These are phyloP conservation scores for Mesoclemmys tuberculata DNA, from an alignment of 2,113 vertebrate genomes.

Conservation along the genomic window DNA sequence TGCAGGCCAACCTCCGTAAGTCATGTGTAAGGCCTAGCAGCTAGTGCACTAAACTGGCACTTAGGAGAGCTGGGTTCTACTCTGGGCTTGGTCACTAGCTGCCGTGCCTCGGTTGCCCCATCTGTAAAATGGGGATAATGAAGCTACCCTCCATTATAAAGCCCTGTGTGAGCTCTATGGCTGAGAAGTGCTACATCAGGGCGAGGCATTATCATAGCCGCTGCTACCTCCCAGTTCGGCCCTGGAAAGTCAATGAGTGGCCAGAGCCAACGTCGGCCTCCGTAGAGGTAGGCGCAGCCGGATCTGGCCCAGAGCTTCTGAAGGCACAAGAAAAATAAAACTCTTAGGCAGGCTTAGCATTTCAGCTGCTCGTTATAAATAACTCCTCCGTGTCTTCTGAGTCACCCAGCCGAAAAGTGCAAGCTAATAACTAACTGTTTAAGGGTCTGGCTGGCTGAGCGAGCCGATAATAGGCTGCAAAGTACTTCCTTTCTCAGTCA, in stretches of 20 bases:
- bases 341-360: neutral
- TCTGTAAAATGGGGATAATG: neutral
- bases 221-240: neutral
- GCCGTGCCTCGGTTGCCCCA: neutral
- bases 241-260: accelerated
- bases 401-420: constrained; percentile 41
- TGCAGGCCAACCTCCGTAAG: neutral
- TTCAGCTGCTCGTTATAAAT: constrained; percentile 27
- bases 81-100: neutral
- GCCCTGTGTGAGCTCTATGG: too few relatives aligned
- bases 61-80: neutral
- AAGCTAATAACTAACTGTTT: neutral
- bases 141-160: too few relatives aligned
- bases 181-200: accelerated
- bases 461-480: neutral
- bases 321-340: neutral
- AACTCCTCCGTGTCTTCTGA: constrained; percentile 41
- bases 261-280: neutral
- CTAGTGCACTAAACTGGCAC: neutral
- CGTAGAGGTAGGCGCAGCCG: accelerated
- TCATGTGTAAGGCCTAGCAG: neutral
- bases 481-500: constrained; percentile 5
- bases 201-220: neutral
- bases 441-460: neutral
- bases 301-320: accelerated